phyloP scores from a whole-genome alignment of 2,113 vertebrate species.

The Eulemur rufifrons region DNA sequence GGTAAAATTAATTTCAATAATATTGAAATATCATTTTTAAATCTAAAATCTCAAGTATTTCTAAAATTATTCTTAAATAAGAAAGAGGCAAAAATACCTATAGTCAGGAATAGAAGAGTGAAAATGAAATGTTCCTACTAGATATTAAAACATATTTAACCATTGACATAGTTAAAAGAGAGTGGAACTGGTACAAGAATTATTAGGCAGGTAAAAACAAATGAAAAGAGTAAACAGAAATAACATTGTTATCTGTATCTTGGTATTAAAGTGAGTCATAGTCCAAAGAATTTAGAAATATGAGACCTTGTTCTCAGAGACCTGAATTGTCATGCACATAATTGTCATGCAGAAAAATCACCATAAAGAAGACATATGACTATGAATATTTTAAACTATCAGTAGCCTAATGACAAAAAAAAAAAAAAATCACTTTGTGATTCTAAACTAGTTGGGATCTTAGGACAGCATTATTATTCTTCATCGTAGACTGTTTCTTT shows the following conservation, averaged over 20 bases:
- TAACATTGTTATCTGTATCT: background rate
- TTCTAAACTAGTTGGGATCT: background rate
- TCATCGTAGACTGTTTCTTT: background rate
- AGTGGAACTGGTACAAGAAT: background rate
- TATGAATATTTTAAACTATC: background rate
- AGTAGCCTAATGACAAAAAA: background rate
- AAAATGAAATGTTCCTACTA: background rate
- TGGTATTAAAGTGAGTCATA: background rate
- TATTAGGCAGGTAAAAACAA: slow-evolving; percentile 4
- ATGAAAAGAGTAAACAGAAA: background rate
- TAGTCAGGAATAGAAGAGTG: background rate
- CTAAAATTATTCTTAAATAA: slow-evolving; percentile 26
- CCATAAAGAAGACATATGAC: background rate
- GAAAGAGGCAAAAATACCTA: background rate
- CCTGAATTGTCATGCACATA: background rate
- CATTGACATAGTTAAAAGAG: background rate
- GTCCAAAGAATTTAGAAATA: background rate
- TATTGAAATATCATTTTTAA: slow-evolving; percentile 24
- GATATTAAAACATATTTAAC: slow-evolving; percentile 6
- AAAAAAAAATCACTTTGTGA: background rate
- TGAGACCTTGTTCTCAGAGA: background rate
- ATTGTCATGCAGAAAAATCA: background rate
- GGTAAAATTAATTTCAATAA: background rate
- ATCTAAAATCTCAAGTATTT: background rate
- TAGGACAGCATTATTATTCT: background rate